Percentiles rank a stretch among this genome's conserved stretches.
phyloP scores from a whole-genome alignment of 2,888 invertebrate species.

The Drosophila anomalata region DNA sequence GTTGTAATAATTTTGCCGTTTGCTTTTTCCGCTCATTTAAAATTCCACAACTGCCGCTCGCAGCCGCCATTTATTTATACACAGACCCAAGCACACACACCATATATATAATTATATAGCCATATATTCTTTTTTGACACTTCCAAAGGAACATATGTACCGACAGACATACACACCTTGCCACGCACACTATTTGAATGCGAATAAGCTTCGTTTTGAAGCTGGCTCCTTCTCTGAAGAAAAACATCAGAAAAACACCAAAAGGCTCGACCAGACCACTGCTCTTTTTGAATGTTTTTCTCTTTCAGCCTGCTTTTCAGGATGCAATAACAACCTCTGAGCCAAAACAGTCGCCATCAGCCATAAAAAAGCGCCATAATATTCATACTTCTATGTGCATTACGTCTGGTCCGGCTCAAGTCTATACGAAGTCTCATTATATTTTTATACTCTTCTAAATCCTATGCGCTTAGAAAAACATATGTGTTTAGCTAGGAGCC shows the following conservation, averaged over 20 bases:
- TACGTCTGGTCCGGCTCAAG: conserved; percentile 1
- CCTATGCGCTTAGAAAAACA: background rate
- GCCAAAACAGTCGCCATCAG: conserved; percentile 47
- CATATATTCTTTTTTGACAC: conserved; percentile 4
- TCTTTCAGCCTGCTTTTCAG: conserved; percentile 16
- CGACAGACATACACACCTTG: conserved; percentile 15
- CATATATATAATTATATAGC: conserved; percentile 19
- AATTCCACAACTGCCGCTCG: conserved; percentile 75
- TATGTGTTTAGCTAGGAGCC: background rate
- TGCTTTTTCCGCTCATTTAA: conserved; percentile 74
- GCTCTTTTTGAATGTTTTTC: conserved; percentile 28
- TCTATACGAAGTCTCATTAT: background rate
- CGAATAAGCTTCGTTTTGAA: conserved; percentile 74
- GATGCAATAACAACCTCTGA: conserved; percentile 11
- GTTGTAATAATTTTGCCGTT: conserved; percentile 72
- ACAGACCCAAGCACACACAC: conserved; percentile 2
- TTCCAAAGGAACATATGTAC: conserved; percentile 1
- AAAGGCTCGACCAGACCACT: conserved; percentile 28
- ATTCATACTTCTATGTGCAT: conserved; percentile 43
- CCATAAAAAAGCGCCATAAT: conserved; percentile 60
- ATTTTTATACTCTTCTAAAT: background rate
- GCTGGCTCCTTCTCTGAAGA: conserved; percentile 42
- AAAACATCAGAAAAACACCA: conserved; percentile 31
- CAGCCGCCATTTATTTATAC: conserved; percentile 44
- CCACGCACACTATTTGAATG: conserved; percentile 63